A percentile compares a stretch with the other conserved stretches of the same genome.
Conservation (phyloP, 2,888 invertebrate genomes). For the Acanthosepion pharaonis region DNA sequence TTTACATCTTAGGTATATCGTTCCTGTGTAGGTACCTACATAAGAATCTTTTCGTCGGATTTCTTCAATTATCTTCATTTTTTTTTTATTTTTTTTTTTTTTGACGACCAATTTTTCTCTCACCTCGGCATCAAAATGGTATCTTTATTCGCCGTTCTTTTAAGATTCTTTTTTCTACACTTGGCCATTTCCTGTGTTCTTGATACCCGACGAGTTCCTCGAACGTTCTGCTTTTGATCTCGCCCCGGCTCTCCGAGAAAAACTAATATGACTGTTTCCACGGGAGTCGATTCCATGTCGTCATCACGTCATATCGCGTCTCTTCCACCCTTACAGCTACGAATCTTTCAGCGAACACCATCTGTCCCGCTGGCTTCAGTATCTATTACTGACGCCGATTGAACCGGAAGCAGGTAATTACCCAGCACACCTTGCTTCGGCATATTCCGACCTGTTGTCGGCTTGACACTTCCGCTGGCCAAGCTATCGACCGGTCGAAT, state of each 20-base stretch:
- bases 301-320: neutral
- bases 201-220: neutral
- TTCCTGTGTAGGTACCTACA: no score
- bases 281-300: neutral
- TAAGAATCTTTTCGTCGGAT: no score
- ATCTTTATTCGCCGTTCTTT: neutral
- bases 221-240: neutral
- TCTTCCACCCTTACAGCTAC: neutral
- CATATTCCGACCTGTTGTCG: neutral
- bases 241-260: neutral
- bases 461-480: constrained; percentile 33
- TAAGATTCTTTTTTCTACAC: neutral
- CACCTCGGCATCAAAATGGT: neutral
- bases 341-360: neutral
- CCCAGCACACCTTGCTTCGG: neutral
- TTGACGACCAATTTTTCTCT: neutral
- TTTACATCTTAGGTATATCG: no score
- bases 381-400: neutral
- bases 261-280: neutral
- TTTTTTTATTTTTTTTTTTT: no score
- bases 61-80: no score
- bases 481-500: neutral
- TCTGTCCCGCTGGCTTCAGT: neutral
- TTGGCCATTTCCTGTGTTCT: neutral
- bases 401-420: neutral